These are phyloP conservation scores for Urocynchramus pylzowi DNA, from an alignment of 2,113 vertebrate species.

Conservation along the genomic window DNA sequence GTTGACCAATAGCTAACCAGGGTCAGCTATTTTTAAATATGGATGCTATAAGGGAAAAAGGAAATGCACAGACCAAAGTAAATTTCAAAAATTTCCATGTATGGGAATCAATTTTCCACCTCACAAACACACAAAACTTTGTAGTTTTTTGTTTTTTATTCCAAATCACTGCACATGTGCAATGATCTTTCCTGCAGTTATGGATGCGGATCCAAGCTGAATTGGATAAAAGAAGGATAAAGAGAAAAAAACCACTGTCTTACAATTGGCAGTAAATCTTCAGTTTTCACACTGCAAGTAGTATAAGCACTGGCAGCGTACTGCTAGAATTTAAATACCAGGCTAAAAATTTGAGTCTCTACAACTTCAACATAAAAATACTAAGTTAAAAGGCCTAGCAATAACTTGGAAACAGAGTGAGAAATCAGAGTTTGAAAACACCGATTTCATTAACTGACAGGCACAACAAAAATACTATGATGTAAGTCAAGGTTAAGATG, in stretches of 20 bases:
- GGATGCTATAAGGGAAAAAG: not conserved
- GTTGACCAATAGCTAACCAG: not conserved
- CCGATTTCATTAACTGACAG: not conserved
- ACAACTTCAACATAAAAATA: not conserved
- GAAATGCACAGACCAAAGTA: not conserved
- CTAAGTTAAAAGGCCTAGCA: not conserved
- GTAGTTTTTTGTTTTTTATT: not conserved
- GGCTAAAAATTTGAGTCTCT: not conserved
- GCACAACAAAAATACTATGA: not conserved
- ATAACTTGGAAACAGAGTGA: not conserved
- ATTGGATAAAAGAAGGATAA: not conserved
- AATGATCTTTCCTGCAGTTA: not conserved
- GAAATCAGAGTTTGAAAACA: not conserved
- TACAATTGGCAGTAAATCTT: not conserved
- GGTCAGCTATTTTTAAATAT: constrained; percentile 29
- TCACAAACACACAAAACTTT: not conserved
- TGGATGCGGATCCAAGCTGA: not conserved
- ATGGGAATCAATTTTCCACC: not conserved
- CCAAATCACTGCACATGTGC: not conserved
- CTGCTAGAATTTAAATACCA: not conserved
- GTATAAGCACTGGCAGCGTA: not conserved
- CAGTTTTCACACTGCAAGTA: not conserved
- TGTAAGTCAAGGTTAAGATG: not conserved
- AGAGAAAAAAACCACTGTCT: not conserved
- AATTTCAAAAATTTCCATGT: not conserved